phyloP scores from a whole-genome alignment of 2,113 vertebrate genomes.

The Natator depressus region DNA sequence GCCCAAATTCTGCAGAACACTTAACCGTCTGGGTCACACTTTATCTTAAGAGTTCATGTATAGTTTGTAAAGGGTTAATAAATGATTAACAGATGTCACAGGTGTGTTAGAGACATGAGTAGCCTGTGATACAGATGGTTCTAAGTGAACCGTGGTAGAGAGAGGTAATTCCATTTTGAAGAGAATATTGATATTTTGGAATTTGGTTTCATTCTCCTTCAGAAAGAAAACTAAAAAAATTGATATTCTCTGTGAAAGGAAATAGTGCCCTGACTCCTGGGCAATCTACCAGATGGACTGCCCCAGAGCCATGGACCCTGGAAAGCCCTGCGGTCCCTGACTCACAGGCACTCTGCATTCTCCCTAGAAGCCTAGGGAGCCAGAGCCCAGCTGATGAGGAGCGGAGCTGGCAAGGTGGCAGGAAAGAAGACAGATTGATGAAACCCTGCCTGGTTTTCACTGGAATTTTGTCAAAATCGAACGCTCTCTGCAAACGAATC shows the following conservation, averaged over 20 bases:
- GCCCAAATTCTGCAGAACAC: background rate
- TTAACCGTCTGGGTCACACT: background rate
- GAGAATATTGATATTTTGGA: background rate
- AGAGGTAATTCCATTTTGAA: background rate
- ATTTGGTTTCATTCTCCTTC: background rate
- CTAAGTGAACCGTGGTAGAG: background rate
- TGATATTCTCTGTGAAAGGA: background rate
- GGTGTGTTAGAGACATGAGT: accelerated
- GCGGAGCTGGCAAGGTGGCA: accelerated
- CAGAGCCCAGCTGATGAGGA: background rate
- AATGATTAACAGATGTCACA: background rate
- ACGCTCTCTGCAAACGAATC: background rate
- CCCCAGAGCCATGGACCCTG: background rate
- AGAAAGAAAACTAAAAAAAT: background rate
- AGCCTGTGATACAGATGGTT: background rate
- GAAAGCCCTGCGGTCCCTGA: background rate
- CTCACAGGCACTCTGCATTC: background rate
- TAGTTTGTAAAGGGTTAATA: background rate
- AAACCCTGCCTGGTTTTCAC: background rate
- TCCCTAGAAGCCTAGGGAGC: background rate
- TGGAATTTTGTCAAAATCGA: background rate
- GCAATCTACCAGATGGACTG: background rate
- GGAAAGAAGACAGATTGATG: accelerated
- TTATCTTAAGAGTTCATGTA: background rate
- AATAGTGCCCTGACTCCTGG: background rate